These are phyloP conservation scores for Portevinia maculata DNA, from an alignment of 2,888 invertebrate genomes.

Conservation along the genomic window DNA sequence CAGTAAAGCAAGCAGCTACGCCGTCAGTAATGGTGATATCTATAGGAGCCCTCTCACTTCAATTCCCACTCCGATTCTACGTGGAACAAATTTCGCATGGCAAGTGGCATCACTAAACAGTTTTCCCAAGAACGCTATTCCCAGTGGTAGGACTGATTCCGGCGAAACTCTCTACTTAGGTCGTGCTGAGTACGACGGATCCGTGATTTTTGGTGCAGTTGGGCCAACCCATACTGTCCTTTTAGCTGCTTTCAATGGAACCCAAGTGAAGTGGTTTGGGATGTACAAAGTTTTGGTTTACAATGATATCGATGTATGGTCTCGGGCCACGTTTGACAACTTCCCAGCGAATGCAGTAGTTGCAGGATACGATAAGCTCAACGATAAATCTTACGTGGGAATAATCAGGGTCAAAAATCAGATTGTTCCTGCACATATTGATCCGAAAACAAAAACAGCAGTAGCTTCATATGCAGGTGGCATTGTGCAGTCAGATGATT, in stretches of 20 bases:
- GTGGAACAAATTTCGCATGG: constrained; percentile 33
- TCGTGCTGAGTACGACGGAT: constrained; percentile 45
- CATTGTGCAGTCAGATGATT: constrained; percentile 41
- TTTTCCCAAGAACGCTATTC: constrained; percentile 47
- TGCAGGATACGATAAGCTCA: constrained; percentile 29
- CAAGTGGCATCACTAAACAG: constrained; percentile 22
- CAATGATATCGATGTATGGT: constrained; percentile 42
- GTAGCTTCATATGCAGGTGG: constrained; percentile 40
- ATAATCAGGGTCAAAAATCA: constrained; percentile 44
- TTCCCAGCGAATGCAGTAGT: constrained; percentile 39
- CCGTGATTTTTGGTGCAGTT: constrained; percentile 35
- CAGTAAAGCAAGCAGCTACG: constrained; percentile 22
- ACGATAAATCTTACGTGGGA: constrained; percentile 15
- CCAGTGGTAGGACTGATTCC: constrained; percentile 27
- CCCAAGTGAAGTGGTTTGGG: constrained; percentile 44
- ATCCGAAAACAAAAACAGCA: constrained; percentile 3
- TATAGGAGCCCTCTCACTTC: constrained; percentile 43
- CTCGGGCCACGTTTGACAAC: constrained; percentile 4
- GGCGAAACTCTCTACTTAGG: constrained; percentile 43
- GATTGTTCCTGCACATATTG: constrained; percentile 40
- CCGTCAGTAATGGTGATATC: constrained; percentile 36
- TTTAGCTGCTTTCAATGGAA: constrained; percentile 32
- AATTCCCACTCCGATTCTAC: constrained; percentile 39
- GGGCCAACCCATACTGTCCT: constrained; percentile 22
- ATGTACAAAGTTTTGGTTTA: constrained; percentile 41